Base-by-base conservation (phyloP, 2,888 invertebrate species). In the Panzeria rudis region DNA sequence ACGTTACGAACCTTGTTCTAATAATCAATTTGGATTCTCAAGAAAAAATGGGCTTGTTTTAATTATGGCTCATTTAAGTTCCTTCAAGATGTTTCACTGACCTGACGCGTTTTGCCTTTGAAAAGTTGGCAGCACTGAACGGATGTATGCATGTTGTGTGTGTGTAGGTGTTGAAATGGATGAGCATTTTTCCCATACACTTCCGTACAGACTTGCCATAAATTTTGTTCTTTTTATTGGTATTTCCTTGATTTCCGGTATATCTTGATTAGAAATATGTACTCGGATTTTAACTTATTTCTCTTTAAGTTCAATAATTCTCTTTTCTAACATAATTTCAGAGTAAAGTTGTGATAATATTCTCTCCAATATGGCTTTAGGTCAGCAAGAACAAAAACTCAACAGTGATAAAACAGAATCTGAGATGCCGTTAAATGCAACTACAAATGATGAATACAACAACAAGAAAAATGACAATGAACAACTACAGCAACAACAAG, bases 351-450 rank as follows among this genome's bases (percentile, higher is more conserved):
- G 66, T 72, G 56, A 50, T 59, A 72, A 50, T 56, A 56, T 20
- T 56, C 23, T 23, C 56, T 71, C 32, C 56, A 71, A 77, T 41
- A 83, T 83, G 82, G 50, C 76, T 64, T 77, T 72, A 83, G 76
- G 64, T 56, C 82, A 77, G 15, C 35, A 76, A 61, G 68, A 81
- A 32, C 61, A 54, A 47, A 64, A 38, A 11, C 17, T 41, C 13
- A 61, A 56, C 38, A 47, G 62, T 71, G 82, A 78, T 66, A 71
- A 68, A 71, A 44, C 38, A 32, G 82, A 79, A 75, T 79, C 75
- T 59, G 75, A 82, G 44, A 75, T 59, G 73, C 72, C 72, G 25
- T 52, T 66, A 52, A 75, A 61, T 50, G 25, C 56, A 20, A 47
- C 61, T 54, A 56, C 50, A 32, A 44, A 68, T 52, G 50, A 72